Conservation (phyloP, 2,888 invertebrate species). For the Andrena marginata region DNA sequence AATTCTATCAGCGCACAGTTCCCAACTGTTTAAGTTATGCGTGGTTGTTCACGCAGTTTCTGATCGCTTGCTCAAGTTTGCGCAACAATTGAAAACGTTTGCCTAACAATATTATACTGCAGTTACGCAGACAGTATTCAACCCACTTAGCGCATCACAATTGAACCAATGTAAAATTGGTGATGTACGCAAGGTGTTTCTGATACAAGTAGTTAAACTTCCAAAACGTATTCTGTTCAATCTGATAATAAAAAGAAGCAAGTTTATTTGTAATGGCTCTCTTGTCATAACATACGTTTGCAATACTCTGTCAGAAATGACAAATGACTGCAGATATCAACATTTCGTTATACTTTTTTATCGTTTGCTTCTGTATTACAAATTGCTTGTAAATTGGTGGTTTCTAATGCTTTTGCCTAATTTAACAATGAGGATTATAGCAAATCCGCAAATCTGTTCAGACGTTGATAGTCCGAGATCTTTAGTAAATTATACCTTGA, state of each 20-base stretch:
- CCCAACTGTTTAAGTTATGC: conserved; percentile 77
- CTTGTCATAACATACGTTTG: neutral
- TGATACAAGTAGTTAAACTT: neutral
- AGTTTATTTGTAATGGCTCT: neutral
- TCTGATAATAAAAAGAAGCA: neutral
- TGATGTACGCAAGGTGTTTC: neutral
- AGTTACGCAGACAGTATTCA: conserved; percentile 40
- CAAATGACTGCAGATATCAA: neutral
- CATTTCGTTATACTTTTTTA: neutral
- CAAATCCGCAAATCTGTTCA: neutral
- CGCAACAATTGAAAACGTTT: conserved; percentile 68
- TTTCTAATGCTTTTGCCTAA: too few relatives aligned
- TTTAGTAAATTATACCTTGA: conserved; percentile 29
- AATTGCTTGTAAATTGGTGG: too few relatives aligned
- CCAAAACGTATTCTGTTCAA: neutral
- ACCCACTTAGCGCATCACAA: conserved; percentile 21
- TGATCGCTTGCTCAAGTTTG: conserved; percentile 72
- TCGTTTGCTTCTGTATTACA: too few relatives aligned
- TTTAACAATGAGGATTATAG: neutral
- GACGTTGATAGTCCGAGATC: neutral
- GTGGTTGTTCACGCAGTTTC: conserved; percentile 74
- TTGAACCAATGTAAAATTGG: conserved; percentile 15
- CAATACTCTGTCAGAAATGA: neutral
- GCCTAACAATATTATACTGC: conserved; percentile 68
- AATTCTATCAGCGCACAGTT: conserved; percentile 72